These are phyloP conservation scores for Nemoura dubitans DNA, from an alignment of 2,888 invertebrate genomes.

Conservation along the genomic window DNA sequence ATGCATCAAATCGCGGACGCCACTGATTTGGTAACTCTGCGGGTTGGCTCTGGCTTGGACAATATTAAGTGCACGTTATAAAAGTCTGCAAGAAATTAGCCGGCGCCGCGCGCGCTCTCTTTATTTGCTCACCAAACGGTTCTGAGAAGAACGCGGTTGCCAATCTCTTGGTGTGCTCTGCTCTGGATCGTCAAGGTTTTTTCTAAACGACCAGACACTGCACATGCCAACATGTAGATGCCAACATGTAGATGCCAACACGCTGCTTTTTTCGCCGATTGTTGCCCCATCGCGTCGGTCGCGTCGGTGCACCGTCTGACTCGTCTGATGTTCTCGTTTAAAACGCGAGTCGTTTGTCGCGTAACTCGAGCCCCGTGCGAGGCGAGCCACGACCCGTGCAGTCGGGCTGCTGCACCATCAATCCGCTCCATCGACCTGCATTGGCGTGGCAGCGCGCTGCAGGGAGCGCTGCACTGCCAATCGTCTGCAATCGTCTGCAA, in stretches of 20 bases:
- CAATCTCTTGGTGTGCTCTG: neutral
- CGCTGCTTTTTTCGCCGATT: neutral
- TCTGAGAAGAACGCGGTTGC: neutral
- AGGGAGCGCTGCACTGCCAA: too few species aligned
- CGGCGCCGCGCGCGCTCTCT: neutral
- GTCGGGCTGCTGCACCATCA: too few species aligned
- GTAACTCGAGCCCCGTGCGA: neutral
- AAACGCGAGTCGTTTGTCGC: neutral
- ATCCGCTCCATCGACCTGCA: neutral
- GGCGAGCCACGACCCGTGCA: neutral
- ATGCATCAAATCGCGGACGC: neutral
- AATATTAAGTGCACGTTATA: too few species aligned
- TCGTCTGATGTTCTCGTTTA: neutral
- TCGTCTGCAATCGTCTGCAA: too few species aligned
- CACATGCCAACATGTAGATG: too few species aligned
- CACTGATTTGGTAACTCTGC: neutral
- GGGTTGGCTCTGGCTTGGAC: neutral
- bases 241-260: neutral
- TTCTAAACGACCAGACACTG: neutral
- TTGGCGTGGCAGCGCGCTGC: neutral
- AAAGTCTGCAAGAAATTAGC: neutral
- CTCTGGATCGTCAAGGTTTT: neutral
- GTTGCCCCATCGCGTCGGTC: neutral
- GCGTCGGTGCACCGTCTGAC: neutral
- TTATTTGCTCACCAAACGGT: neutral